Conservation (phyloP, 1,140 invertebrate species). For the Batillaria attramentaria region DNA sequence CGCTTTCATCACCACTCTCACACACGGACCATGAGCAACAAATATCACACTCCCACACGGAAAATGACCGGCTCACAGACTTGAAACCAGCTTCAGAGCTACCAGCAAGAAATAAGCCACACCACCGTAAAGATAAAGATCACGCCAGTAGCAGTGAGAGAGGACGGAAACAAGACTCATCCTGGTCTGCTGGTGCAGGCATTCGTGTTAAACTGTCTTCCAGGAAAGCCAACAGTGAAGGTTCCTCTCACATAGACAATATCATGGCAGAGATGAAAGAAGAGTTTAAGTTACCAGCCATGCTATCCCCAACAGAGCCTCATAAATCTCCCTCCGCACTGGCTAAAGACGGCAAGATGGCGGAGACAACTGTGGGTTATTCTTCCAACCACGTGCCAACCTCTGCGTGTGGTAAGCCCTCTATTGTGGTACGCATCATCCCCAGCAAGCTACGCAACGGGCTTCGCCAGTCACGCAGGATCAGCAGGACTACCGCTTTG, state of each 20-base stretch:
- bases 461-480: no score
- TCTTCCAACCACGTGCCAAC: background rate
- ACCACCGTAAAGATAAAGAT: background rate
- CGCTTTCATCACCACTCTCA: background rate
- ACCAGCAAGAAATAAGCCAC: background rate
- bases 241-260: slow-evolving; percentile 2
- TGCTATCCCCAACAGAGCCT: slow-evolving; percentile 18
- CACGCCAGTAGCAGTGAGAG: background rate
- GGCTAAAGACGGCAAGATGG: background rate
- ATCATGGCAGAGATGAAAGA: slow-evolving; percentile 5
- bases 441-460: background rate
- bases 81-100: no score
- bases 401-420: slow-evolving; percentile 23
- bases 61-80: background rate
- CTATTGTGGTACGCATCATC: slow-evolving; percentile 12
- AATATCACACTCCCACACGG: no score
- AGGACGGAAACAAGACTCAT: background rate
- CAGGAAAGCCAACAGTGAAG: background rate
- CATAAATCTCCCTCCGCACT: background rate
- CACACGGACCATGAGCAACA: no score
- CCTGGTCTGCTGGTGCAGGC: background rate
- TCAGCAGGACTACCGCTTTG: no score
- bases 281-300: background rate
- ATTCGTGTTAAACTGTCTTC: background rate
- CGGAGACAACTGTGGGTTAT: background rate